phyloP scores from a whole-genome alignment of 2,113 vertebrate species.

The Eira barbara region DNA sequence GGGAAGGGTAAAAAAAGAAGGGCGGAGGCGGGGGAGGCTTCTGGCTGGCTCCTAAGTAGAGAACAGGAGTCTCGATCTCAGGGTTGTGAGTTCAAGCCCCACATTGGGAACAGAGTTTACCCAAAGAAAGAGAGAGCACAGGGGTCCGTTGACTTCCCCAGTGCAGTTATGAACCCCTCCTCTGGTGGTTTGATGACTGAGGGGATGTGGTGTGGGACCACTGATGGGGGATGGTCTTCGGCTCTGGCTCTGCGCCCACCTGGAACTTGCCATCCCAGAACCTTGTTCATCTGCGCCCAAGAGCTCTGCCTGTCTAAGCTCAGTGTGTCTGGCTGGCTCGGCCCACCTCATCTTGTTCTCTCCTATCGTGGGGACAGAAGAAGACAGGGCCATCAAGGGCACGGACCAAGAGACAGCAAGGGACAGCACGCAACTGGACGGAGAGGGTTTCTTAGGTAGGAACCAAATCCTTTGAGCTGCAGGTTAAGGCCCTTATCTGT shows the following conservation, averaged over 20 bases:
- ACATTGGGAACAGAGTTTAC: background rate
- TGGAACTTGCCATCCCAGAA: too few relatives aligned
- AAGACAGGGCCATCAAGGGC: background rate
- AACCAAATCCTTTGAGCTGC: background rate
- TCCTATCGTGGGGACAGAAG: background rate
- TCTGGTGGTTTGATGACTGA: background rate
- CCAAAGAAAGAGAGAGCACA: background rate
- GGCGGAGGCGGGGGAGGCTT: fast-evolving
- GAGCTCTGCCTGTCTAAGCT: background rate
- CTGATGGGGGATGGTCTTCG: background rate
- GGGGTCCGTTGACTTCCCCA: background rate
- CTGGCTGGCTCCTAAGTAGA: background rate
- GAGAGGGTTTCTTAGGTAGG: background rate
- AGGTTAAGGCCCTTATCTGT: background rate
- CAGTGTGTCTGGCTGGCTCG: fast-evolving
- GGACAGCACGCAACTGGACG: background rate
- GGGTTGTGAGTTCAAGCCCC: background rate
- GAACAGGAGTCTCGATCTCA: background rate
- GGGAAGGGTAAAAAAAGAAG: background rate
- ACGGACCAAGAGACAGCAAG: background rate
- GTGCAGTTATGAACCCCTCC: background rate
- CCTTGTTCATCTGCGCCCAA: background rate
- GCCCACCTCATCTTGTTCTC: background rate
- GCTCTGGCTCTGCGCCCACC: too few relatives aligned
- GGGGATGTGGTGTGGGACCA: background rate